A percentile compares a stretch with the other conserved stretches of the same genome.
phyloP scores from a whole-genome alignment of 1,140 invertebrate genomes.

The Drosophila novamexicana region DNA sequence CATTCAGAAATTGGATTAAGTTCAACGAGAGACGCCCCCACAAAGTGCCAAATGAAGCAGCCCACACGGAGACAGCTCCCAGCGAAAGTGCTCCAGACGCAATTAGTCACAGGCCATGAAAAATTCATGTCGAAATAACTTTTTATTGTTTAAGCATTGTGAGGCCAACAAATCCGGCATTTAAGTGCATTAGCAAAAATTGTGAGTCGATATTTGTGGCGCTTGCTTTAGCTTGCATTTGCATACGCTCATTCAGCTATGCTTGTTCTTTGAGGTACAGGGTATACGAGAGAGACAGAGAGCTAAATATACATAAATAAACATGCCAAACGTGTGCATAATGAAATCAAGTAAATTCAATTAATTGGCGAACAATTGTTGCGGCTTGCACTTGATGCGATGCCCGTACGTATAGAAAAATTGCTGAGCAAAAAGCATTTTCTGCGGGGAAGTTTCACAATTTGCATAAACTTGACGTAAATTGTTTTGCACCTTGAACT shows the following conservation, averaged over 20 bases:
- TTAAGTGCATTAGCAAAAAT: too few relatives aligned
- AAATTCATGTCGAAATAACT: neutral
- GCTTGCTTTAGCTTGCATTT: neutral
- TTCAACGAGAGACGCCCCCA: constrained; percentile 12
- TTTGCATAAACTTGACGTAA: constrained; percentile 29
- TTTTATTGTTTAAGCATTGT: neutral
- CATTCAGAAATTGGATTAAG: constrained; percentile 7
- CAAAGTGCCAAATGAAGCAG: constrained; percentile 19
- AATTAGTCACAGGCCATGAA: neutral
- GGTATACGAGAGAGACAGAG: neutral
- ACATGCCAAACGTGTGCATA: constrained; percentile 28
- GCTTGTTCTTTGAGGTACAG: neutral
- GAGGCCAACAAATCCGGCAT: too few relatives aligned
- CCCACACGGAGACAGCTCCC: constrained; percentile 36
- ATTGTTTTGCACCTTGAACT: constrained; percentile 32
- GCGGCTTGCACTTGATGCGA: constrained; percentile 17
- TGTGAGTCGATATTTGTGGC: too few relatives aligned
- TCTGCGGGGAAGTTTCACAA: constrained; percentile 10
- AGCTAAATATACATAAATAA: neutral
- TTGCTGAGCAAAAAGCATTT: constrained; percentile 42
- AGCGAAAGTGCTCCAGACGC: constrained; percentile 1
- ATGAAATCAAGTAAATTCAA: constrained; percentile 76
- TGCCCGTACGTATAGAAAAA: constrained; percentile 18
- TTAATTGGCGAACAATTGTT: constrained; percentile 57
- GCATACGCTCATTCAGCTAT: neutral